Conservation (phyloP, 2,888 invertebrate genomes). For the Drosophila ustulata region DNA sequence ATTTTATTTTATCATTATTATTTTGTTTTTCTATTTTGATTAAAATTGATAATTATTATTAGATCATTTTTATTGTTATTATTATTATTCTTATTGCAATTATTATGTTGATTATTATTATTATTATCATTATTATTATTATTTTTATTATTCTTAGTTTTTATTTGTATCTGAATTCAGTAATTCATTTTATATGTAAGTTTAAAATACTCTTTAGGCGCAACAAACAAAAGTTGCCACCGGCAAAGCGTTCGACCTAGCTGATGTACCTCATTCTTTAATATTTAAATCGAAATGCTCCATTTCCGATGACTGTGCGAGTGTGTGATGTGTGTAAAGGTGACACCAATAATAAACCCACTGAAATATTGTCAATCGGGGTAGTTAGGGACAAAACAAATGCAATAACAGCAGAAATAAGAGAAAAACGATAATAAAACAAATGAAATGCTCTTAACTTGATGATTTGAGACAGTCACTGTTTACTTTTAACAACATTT, state of each 20-base stretch:
- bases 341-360: constrained; percentile 65
- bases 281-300: constrained; percentile 56
- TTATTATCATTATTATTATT: too few species aligned
- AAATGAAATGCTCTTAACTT: constrained; percentile 5
- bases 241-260: constrained; percentile 15
- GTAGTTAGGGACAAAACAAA: constrained; percentile 47
- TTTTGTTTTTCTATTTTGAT: too few species aligned
- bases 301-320: constrained; percentile 55
- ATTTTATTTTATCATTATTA: too few species aligned
- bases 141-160: too few species aligned
- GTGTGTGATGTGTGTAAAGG: constrained; percentile 44
- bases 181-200: too few species aligned
- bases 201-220: too few species aligned
- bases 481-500: constrained; percentile 35
- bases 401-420: constrained; percentile 8
- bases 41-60: too few species aligned
- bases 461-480: constrained; percentile 48
- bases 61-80: too few species aligned
- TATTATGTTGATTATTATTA: too few species aligned
- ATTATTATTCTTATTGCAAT: too few species aligned
- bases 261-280: constrained; percentile 6
- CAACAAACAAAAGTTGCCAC: neutral
- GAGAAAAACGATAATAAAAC: constrained; percentile 4
- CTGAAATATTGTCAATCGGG: constrained; percentile 72
- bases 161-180: too few species aligned